Conservation (phyloP, 2,113 vertebrate species). For the Passer montanus region DNA sequence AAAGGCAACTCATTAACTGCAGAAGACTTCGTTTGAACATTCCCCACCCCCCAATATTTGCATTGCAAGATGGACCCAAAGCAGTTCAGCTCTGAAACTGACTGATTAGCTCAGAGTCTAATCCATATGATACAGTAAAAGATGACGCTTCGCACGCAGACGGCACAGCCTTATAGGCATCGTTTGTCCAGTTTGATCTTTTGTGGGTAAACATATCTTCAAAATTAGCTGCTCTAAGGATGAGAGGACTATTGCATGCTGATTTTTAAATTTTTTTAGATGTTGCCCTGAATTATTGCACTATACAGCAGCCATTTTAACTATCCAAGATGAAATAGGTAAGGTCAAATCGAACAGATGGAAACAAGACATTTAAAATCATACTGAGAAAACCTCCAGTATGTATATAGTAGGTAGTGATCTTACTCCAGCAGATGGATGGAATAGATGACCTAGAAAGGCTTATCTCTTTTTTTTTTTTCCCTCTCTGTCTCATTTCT, state of each 20-base stretch:
- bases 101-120: constrained; percentile 56
- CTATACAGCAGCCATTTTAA: constrained; percentile 59
- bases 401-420: constrained; percentile 19
- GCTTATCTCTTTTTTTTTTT: background rate
- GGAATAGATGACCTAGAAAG: constrained; percentile 43
- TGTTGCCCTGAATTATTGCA: constrained; percentile 31
- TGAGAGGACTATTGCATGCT: constrained; percentile 4
- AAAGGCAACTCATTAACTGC: constrained; percentile 62
- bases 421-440: constrained; percentile 59
- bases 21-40: constrained; percentile 19
- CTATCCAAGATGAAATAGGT: constrained; percentile 58
- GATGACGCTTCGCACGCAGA: background rate
- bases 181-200: constrained; percentile 42
- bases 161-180: constrained; percentile 3
- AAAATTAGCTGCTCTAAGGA: constrained; percentile 50
- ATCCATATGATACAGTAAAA: constrained; percentile 55
- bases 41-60: constrained; percentile 58
- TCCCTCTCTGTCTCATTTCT: background rate
- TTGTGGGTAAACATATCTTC: constrained; percentile 43
- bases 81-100: constrained; percentile 31
- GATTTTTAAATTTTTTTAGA: constrained; percentile 10
- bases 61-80: constrained; percentile 55
- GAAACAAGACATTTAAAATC: constrained; percentile 50
- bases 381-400: constrained; percentile 13
- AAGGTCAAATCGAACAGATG: constrained; percentile 45